A percentile compares a stretch with the other conserved stretches of the same genome.
Conservation (phyloP, 1,140 invertebrate species). For the Macrosteles quadrilineatus region DNA sequence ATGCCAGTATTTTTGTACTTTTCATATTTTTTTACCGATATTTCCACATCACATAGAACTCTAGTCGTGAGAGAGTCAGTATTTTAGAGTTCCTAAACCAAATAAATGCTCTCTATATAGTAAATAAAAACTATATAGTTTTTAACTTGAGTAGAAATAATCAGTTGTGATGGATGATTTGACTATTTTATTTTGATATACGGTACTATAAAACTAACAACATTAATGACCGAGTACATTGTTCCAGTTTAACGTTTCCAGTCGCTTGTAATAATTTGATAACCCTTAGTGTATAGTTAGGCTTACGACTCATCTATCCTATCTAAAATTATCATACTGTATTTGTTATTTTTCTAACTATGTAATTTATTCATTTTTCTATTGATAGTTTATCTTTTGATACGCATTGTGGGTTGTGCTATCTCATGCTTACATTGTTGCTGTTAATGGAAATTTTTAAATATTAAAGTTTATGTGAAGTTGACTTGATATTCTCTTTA, state of each 20-base stretch:
- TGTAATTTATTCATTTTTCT: slow-evolving; percentile 17
- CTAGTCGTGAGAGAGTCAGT: slow-evolving; percentile 9
- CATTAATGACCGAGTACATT: neutral
- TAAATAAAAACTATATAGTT: neutral
- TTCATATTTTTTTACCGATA: slow-evolving; percentile 12
- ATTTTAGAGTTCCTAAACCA: neutral
- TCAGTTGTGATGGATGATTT: slow-evolving; percentile 9
- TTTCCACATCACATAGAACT: neutral
- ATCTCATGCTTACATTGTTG: slow-evolving; percentile 14
- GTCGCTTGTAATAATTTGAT: slow-evolving; percentile 13
- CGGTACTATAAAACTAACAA: slow-evolving; percentile 8
- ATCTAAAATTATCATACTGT: neutral
- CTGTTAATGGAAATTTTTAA: slow-evolving; percentile 2
- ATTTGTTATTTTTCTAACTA: slow-evolving; percentile 13
- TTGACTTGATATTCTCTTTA: neutral
- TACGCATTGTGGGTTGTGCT: slow-evolving; percentile 14
- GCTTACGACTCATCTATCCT: neutral
- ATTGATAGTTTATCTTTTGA: slow-evolving; percentile 12
- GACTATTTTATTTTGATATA: neutral
- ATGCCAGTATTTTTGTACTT: slow-evolving; percentile 13
- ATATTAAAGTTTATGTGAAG: slow-evolving; percentile 17
- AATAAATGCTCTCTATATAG: neutral
- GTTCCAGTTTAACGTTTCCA: neutral
- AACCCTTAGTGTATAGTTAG: slow-evolving; percentile 13
- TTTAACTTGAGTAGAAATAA: neutral